Evolutionary conservation across 2,797 vertebrate genomes (phyloP).

Genomic region (Tokudaia muenninki): DNA sequence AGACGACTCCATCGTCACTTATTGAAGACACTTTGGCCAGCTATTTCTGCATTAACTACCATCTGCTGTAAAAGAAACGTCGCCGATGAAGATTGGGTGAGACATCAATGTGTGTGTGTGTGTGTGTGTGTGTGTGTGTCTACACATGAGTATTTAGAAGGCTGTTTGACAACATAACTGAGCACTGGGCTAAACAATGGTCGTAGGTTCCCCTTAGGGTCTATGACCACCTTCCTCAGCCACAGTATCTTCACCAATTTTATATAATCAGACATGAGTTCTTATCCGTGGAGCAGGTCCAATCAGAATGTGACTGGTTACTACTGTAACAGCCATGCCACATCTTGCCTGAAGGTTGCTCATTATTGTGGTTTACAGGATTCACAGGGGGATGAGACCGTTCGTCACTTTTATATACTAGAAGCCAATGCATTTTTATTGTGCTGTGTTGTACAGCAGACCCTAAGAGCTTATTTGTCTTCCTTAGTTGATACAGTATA

Average conservation of each 20-base stretch:
- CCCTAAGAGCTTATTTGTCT: not conserved
- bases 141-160: not conserved
- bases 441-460: not conserved
- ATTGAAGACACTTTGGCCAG: not conserved
- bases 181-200: not conserved
- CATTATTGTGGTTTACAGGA: not conserved
- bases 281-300: not conserved
- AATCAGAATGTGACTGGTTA: not conserved
- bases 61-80: not conserved
- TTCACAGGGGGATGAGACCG: not conserved
- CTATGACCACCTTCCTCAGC: not conserved
- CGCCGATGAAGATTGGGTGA: not conserved
- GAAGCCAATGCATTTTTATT: not conserved
- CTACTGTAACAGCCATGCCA: not conserved
- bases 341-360: not conserved
- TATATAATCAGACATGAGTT: not conserved
- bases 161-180: not conserved
- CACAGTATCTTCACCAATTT: not conserved
- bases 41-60: not conserved
- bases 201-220: not conserved
- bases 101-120: no score
- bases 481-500: not conserved
- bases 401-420: not conserved
- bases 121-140: not conserved
- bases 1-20: not conserved